Evolutionary conservation across 1,140 invertebrate species (phyloP), one percentile per base, ranked within the genome.

Genomic region (Rhagoletis pomonella): DNA sequence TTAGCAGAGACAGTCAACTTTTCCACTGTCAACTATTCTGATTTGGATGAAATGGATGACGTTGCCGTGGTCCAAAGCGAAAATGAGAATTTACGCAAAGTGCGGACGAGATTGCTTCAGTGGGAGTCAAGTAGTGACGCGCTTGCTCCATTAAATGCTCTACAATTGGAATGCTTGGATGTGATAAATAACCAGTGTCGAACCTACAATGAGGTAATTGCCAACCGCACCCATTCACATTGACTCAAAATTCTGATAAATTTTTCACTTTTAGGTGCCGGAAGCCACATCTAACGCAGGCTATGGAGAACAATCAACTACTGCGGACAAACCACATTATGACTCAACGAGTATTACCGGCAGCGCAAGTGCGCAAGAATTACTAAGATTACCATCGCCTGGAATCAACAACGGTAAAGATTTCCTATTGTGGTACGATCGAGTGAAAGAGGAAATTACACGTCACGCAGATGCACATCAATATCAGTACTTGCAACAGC

Each of bases 111-210:
- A 90, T 93, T 98, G 86, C 94, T 96, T 88, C 95, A 96, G 90
- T 98, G 97, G 97, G 97, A 98, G 92, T 93, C 95, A 14, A 93
- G 95, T 81, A 95, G 95, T 69, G 94, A 96, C 90, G 95, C 97
- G 0, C 93, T 97, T 88, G 97, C 97, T 39, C 96, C 97, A 12
- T 92, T 98, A 69, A 96, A 96, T 60, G 92, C 95, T 4, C 92
- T 94, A 73, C 97, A 98, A 93, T 95, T 95, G 89, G 96, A 97
- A 93, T 94, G 73, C 14, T 55, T 81, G 9, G 73, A 81, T 81
- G 50, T 81, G n/a, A 19, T 81, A 81, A 58, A 14, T 19, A 81
- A 55, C n/a, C 47, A 81, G 73, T 81, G 73, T 7, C 73, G 73
- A 14, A 81, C 6, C 9, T n/a, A 29, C n/a, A 81, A 19, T 47